These are phyloP conservation scores for Temnopleurus reevesii DNA, from an alignment of 53 echinoderm and acorn worm genomes.

Conservation along the genomic window DNA sequence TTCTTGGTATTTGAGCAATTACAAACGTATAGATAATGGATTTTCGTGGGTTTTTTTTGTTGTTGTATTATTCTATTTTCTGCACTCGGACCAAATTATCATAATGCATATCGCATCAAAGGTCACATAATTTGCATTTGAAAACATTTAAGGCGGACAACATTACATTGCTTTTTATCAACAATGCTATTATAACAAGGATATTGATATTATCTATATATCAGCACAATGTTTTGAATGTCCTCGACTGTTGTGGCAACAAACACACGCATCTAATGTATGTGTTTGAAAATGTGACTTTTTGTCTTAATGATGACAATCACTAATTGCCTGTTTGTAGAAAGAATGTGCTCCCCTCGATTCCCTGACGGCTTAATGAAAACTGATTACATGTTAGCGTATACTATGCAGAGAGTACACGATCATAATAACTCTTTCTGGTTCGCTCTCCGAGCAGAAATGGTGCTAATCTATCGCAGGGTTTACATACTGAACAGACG, in stretches of 20 bases:
- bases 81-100: too few species aligned
- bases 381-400: slow-evolving; percentile 19
- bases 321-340: neutral
- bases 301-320: neutral
- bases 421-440: neutral
- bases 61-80: too few species aligned
- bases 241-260: neutral
- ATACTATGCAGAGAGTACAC: neutral
- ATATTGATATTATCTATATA: too few species aligned
- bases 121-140: too few species aligned
- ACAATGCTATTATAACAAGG: too few species aligned
- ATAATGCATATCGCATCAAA: too few species aligned
- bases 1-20: too few species aligned
- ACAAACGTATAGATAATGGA: too few species aligned
- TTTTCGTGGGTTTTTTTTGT: too few species aligned
- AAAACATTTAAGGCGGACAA: too few species aligned
- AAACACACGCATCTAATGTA: neutral
- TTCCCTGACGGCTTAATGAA: slow-evolving; percentile 19
- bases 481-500: slow-evolving; percentile 1
- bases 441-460: neutral
- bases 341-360: neutral
- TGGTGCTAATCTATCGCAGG: slow-evolving; percentile 18
- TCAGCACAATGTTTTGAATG: too few species aligned
- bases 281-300: neutral
- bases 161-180: too few species aligned